These are phyloP conservation scores for Megaceryle maxima DNA, from an alignment of 2,113 vertebrate species.

Conservation along the genomic window DNA sequence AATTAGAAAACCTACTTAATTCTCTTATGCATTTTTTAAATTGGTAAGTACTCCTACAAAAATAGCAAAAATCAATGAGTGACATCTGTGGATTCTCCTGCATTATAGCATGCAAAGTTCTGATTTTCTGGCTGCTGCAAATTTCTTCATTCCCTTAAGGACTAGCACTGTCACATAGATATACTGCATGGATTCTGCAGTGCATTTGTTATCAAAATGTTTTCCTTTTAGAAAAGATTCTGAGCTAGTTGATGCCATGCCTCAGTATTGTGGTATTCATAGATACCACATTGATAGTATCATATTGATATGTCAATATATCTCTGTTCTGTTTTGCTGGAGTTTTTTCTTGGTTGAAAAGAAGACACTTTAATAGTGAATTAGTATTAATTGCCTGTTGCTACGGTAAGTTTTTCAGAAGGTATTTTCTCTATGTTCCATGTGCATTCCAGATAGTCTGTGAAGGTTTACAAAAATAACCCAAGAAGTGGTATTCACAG, in stretches of 20 bases:
- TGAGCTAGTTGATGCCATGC: neutral
- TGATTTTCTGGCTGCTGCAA: neutral
- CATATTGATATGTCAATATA: neutral
- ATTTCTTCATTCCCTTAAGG: neutral
- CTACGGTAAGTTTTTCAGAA: neutral
- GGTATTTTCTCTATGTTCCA: neutral
- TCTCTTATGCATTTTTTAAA: neutral
- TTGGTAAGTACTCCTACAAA: neutral
- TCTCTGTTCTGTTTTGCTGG: neutral
- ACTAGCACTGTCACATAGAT: neutral
- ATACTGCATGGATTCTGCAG: neutral
- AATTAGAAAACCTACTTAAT: neutral
- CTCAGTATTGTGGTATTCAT: neutral
- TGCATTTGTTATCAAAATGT: neutral
- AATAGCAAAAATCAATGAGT: neutral
- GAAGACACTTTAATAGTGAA: neutral
- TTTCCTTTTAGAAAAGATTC: neutral
- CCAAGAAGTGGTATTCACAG: neutral
- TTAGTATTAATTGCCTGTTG: neutral
- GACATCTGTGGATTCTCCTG: neutral
- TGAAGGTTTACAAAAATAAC: neutral
- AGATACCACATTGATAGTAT: neutral
- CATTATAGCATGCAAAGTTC: accelerated
- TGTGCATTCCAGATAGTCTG: neutral
- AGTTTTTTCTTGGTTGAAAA: neutral